phyloP scores from a whole-genome alignment of 2,113 vertebrate species.

The Prochilodus magdalenae region DNA sequence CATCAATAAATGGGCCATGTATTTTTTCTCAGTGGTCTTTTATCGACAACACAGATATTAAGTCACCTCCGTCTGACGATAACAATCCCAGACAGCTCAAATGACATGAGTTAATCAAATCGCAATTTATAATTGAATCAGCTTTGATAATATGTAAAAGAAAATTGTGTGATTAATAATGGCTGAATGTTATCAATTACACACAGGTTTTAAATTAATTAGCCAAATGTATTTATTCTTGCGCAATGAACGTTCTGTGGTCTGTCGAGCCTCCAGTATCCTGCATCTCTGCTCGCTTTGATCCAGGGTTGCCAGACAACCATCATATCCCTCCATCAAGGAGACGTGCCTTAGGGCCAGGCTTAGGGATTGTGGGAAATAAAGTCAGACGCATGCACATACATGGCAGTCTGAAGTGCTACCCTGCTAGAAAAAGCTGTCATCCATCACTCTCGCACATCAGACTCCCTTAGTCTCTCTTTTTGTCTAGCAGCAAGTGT shows the following conservation, averaged over 20 bases:
- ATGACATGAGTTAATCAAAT: slow-evolving; percentile 9
- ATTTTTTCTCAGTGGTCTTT: not conserved
- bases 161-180: not conserved
- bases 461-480: not conserved
- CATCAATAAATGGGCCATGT: not conserved
- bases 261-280: not conserved
- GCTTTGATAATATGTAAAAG: not conserved
- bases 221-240: not conserved
- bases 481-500: slow-evolving; percentile 30
- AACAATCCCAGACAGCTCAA: slow-evolving; percentile 14
- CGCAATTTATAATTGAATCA: slow-evolving; percentile 1
- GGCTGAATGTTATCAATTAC: not conserved
- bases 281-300: slow-evolving; percentile 46
- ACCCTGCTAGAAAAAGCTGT: slow-evolving; percentile 50
- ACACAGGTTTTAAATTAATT: slow-evolving; percentile 8
- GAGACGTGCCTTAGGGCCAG: slow-evolving; percentile 69
- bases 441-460: slow-evolving; percentile 54
- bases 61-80: not conserved
- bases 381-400: slow-evolving; percentile 69
- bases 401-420: slow-evolving; percentile 59
- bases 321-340: slow-evolving; percentile 63
- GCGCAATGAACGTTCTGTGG: not conserved
- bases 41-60: slow-evolving; percentile 5
- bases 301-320: slow-evolving; percentile 71
- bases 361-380: slow-evolving; percentile 68